Evolutionary conservation across 2,888 invertebrate genomes (phyloP).

Genomic region (Macropis europaea): DNA sequence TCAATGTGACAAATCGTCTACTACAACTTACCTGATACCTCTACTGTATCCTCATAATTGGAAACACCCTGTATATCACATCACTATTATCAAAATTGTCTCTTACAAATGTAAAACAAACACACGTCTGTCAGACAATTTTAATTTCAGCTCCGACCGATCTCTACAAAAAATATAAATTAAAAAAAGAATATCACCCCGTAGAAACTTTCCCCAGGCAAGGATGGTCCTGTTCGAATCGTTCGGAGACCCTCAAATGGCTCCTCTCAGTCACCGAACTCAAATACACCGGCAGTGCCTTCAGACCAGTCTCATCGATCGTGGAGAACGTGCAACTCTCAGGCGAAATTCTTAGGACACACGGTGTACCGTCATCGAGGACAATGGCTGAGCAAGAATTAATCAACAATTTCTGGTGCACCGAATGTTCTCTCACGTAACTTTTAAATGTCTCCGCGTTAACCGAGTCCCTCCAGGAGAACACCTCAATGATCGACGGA

Average conservation of each 20-base stretch:
- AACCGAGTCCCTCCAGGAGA: conserved; percentile 67
- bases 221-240: not conserved
- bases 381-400: conserved; percentile 81
- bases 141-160: no score
- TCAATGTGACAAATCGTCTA: no score
- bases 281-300: not conserved
- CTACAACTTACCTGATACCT: no score
- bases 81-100: no score
- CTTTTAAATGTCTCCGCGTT: conserved; percentile 68
- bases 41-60: no score
- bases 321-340: conserved; percentile 56
- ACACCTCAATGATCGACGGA: conserved; percentile 81
- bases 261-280: not conserved
- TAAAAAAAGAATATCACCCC: conserved; percentile 24
- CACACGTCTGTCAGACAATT: no score
- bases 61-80: no score
- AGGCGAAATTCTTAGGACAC: conserved; percentile 63
- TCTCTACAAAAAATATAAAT: no score
- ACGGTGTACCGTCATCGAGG: conserved; percentile 45
- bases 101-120: no score
- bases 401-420: conserved; percentile 81
- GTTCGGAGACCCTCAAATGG: not conserved
- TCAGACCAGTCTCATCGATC: conserved; percentile 54
- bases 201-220: conserved; percentile 9
- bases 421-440: conserved; percentile 79